Conservation (phyloP, 1,140 invertebrate species). For the Drosophila tani region DNA sequence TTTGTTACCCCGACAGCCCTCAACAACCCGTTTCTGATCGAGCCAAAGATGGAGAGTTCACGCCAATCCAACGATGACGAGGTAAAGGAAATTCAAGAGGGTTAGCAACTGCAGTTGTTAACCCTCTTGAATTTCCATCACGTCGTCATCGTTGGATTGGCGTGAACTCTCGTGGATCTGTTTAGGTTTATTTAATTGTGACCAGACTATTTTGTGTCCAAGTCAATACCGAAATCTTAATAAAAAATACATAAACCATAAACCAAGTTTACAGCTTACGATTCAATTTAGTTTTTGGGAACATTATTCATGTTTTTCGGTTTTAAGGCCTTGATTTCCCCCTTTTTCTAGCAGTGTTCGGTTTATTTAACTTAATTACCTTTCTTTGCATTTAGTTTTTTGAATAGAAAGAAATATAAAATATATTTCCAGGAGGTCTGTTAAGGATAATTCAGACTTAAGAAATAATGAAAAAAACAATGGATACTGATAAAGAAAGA, state of each 20-base stretch:
- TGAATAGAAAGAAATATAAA: too few species aligned
- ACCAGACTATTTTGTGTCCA: too few species aligned
- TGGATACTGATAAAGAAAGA: too few species aligned
- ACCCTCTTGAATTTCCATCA: not conserved
- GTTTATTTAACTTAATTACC: too few species aligned
- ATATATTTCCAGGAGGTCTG: too few species aligned
- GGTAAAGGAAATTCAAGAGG: not conserved
- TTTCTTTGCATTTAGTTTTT: too few species aligned
- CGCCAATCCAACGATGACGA: not conserved
- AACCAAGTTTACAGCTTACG: too few species aligned
- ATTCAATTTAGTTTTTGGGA: not conserved
- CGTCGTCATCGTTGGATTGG: too few species aligned
- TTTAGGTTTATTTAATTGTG: too few species aligned
- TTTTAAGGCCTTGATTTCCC: not conserved
- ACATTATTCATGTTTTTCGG: not conserved
- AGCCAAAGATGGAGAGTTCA: slow-evolving; percentile 17
- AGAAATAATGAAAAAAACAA: too few species aligned
- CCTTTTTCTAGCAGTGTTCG: slow-evolving; percentile 7
- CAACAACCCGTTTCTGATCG: slow-evolving; percentile 24
- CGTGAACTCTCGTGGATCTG: slow-evolving; percentile 4
- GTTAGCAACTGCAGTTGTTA: not conserved
- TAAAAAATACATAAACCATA: not conserved
- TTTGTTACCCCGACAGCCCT: slow-evolving; percentile 12
- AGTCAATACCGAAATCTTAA: too few species aligned
- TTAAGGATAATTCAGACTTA: too few species aligned